Conservation (phyloP, 2,113 vertebrate genomes). For the Pycnonotus jocosus region DNA sequence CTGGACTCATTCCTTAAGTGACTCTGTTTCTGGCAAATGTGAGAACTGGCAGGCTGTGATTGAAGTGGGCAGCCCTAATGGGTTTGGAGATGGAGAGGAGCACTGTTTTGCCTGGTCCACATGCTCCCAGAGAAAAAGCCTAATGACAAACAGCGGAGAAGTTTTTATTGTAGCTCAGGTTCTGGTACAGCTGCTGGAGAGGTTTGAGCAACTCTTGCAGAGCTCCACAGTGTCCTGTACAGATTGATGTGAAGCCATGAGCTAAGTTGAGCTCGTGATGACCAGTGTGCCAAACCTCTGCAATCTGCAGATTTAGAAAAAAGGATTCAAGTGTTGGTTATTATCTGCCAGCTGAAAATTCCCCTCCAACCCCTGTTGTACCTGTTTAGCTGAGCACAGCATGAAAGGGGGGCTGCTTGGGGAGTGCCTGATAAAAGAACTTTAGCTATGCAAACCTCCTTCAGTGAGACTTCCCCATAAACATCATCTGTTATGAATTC, state of each 20-base stretch:
- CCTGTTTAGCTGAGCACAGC: background rate
- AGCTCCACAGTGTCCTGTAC: background rate
- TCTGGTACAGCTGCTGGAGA: background rate
- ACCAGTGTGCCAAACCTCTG: background rate
- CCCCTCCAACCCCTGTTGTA: background rate
- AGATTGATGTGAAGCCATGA: background rate
- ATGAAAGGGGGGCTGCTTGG: background rate
- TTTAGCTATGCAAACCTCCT: background rate
- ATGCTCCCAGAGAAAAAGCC: background rate
- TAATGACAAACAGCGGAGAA: background rate
- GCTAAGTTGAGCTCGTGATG: background rate
- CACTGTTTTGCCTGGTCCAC: background rate
- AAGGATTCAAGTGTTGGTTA: background rate
- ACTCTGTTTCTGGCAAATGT: background rate
- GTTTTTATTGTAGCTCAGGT: background rate
- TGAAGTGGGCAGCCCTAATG: background rate
- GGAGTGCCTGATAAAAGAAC: background rate
- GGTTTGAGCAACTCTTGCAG: background rate
- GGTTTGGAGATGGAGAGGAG: background rate
- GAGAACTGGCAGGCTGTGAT: background rate
- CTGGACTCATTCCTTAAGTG: background rate
- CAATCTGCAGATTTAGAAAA: background rate
- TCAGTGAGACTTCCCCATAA: background rate
- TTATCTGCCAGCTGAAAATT: background rate
- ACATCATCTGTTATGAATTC: constrained; percentile 38